Evolutionary conservation across 2,113 vertebrate genomes (phyloP).

Genomic region (Mustela nigripes): DNA sequence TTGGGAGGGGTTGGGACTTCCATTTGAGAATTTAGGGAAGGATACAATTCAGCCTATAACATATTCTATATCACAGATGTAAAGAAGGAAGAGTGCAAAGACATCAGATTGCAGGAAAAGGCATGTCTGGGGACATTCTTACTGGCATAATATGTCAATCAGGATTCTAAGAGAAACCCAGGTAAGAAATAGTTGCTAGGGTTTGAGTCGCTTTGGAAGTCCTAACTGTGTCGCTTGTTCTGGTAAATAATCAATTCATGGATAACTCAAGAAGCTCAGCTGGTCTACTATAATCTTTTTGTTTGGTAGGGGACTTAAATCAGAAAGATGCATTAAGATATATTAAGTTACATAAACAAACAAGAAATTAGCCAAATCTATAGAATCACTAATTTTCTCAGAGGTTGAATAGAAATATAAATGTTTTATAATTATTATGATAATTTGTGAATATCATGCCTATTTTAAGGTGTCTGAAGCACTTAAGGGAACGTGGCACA

Average conservation of each 20-base stretch:
- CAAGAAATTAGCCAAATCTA: not conserved
- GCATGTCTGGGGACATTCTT: not conserved
- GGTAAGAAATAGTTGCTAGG: not conserved
- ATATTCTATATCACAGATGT: not conserved
- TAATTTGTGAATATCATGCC: not conserved
- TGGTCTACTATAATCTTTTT: not conserved
- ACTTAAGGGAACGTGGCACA: not conserved
- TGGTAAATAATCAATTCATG: not conserved
- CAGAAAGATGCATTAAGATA: not conserved
- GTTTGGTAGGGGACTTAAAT: not conserved
- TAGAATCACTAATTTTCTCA: not conserved
- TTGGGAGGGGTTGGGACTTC: not conserved
- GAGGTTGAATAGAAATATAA: not conserved
- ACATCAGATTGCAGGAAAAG: not conserved
- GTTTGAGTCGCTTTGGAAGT: not conserved
- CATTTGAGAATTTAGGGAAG: not conserved
- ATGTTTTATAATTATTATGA: not conserved
- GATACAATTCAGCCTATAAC: not conserved
- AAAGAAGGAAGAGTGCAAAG: not conserved
- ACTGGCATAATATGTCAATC: not conserved
- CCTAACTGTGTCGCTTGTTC: not conserved
- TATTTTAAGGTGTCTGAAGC: not conserved
- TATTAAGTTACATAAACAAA: not conserved
- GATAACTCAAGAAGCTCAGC: not conserved
- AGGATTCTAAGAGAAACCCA: not conserved